Base-by-base conservation (phyloP, 2,888 invertebrate species). In the Allacma fusca region DNA sequence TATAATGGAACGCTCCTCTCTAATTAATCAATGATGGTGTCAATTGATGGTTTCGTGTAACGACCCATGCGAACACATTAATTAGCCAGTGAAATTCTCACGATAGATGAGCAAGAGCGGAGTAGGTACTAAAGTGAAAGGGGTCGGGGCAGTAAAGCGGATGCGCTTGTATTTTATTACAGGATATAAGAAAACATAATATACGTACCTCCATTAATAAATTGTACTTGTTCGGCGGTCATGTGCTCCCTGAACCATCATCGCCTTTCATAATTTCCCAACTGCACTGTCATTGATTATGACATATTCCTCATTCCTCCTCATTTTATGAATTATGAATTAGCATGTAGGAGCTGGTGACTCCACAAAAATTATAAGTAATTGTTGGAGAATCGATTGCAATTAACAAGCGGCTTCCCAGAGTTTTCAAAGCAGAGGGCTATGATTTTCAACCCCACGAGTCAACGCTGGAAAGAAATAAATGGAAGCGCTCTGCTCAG, bases 1-100 rank as follows among this genome's bases (percentile, higher is more conserved):
- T 50, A 50, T 50, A 19, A 50, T 50, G 50, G 50, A 50, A 50
- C 19, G 50, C n/a, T 50, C 50, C 50, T 50, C 50, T 50, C 50
- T 50, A 50, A 50, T 50, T 50, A 50, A 50, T 50, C 50, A 50
- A 50, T 50, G 50, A 50, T 50, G 50, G 50, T 50, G 50, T 50
- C 50, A 50, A 50, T 50, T 50, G 50, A 50, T 50, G 50, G 50
- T 50, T 50, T n/a, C 50, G 50, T 50, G 50, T 50, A 50, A 5
- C 50, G 50, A 50, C 19, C 50, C 50, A 12, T 50, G 50, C 19
- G n/a, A 50, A n/a, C 19, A 12, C 50, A 50, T 50, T 50, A 50
- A 50, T 50, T 50, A 50, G 50, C 50, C 2, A n/a, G 19, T 13
- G 16, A 1, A 50, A n/a, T 50, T 50, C 50, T 50, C 50, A 50